A percentile compares a stretch with the other conserved stretches of the same genome.
Evolutionary conservation across 2,113 vertebrate genomes (phyloP).

Genomic region (Ictalurus furcatus): DNA sequence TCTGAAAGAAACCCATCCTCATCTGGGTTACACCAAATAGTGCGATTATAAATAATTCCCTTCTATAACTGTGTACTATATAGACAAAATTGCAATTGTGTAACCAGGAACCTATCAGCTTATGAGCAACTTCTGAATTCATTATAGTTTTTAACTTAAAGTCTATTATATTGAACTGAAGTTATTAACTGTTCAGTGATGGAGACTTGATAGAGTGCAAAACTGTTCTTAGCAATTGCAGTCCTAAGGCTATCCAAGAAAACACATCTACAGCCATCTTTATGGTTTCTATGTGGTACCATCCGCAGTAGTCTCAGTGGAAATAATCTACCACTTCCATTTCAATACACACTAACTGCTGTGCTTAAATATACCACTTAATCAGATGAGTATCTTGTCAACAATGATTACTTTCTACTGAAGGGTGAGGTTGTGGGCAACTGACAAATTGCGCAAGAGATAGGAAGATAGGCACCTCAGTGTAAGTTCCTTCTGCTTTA

Average conservation of each 20-base stretch:
- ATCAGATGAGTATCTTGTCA: neutral
- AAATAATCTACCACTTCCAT: neutral
- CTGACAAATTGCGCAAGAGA: neutral
- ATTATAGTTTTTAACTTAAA: neutral
- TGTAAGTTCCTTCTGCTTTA: neutral
- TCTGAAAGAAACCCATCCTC: neutral
- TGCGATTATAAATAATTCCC: neutral
- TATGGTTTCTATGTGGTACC: neutral
- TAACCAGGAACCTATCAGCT: too few species aligned
- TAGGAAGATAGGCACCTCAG: neutral
- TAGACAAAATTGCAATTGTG: too few species aligned
- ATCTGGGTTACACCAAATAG: neutral
- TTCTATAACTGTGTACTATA: neutral
- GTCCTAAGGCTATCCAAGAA: too few species aligned
- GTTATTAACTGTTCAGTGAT: too few species aligned
- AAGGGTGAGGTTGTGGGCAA: neutral
- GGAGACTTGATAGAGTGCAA: too few species aligned
- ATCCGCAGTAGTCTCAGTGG: neutral
- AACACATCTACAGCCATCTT: neutral
- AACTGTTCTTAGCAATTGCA: too few species aligned
- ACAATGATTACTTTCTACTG: neutral
- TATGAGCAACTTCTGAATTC: neutral
- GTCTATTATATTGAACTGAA: neutral
- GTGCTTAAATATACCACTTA: neutral
- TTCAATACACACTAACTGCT: neutral